Evolutionary conservation across 1,140 invertebrate genomes (phyloP).

Genomic region (Matsumurasca onukii): DNA sequence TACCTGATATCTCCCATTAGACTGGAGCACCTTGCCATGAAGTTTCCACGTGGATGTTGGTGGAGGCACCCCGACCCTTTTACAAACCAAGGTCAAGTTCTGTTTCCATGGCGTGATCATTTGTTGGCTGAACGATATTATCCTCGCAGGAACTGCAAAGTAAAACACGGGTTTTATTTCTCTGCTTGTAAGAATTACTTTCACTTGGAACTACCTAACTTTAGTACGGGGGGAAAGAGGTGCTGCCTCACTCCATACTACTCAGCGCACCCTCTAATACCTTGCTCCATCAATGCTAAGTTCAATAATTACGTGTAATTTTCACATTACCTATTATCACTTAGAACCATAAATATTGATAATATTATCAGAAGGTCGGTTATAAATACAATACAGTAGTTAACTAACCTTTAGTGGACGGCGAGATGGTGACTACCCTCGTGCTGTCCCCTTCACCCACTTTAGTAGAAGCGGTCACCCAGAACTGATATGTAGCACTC

Average conservation of each 20-base stretch:
- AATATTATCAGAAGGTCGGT: too few species aligned
- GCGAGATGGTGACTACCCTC: constrained; percentile 69
- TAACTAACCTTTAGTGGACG: constrained; percentile 73
- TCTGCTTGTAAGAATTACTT: too few species aligned
- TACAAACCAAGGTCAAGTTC: constrained; percentile 74
- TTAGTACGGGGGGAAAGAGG: too few species aligned
- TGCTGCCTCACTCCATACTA: too few species aligned
- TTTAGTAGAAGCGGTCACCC: constrained; percentile 77
- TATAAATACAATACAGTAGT: too few species aligned
- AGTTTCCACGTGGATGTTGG: constrained; percentile 39
- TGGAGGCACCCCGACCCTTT: constrained; percentile 72
- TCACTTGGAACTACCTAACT: too few species aligned
- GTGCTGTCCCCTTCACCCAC: constrained; percentile 80
- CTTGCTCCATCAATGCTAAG: too few species aligned
- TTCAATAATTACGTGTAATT: too few species aligned
- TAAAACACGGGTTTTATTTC: too few species aligned
- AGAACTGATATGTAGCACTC: constrained; percentile 73
- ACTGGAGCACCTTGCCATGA: constrained; percentile 39
- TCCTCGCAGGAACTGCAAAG: constrained; percentile 69
- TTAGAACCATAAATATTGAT: too few species aligned
- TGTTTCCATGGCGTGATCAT: constrained; percentile 83
- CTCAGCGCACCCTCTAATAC: too few species aligned
- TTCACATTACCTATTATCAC: too few species aligned
- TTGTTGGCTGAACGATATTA: constrained; percentile 76
- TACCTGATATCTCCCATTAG: constrained; percentile 42